Conservation (phyloP, 1,140 invertebrate species). For the Eulimnadia texana region DNA sequence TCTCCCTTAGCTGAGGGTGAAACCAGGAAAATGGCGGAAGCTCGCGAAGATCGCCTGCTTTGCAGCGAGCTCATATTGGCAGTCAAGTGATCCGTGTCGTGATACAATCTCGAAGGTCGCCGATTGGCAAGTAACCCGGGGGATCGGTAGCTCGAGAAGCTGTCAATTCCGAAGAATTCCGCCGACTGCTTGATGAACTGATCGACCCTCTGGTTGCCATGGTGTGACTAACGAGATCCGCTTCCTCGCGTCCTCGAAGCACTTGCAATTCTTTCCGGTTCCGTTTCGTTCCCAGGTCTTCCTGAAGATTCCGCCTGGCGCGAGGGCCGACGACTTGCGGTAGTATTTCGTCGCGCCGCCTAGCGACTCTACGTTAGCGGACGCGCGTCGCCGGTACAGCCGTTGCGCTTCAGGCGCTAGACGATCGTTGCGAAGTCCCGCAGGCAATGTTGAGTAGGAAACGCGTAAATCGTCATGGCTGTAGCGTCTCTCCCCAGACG, state of each 20-base stretch:
- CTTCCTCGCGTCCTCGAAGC: not conserved
- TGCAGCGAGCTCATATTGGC: not conserved
- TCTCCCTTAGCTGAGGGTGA: constrained; percentile 2
- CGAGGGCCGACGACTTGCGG: not conserved
- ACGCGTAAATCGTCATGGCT: not conserved
- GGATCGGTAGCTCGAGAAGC: not conserved
- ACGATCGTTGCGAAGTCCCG: not conserved
- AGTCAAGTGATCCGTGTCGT: not conserved
- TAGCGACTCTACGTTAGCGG: not conserved
- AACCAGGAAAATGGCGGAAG: constrained; percentile 14
- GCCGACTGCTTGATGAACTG: not conserved
- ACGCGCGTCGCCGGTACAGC: not conserved
- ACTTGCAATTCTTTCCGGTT: not conserved
- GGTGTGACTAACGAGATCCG: not conserved
- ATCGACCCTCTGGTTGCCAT: not conserved
- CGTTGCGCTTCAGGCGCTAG: not conserved
- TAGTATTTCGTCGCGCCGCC: not conserved
- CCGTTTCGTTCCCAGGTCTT: not conserved
- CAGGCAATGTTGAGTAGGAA: not conserved
- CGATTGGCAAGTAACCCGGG: not conserved
- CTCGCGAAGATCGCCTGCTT: not conserved
- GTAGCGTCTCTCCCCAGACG: not conserved
- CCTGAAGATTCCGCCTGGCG: not conserved
- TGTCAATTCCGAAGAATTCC: not conserved
- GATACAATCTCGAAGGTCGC: not conserved